Evolutionary conservation across 2,888 invertebrate genomes (phyloP), one percentile per base, ranked within the genome.

Genomic region (Tortrix viridana): DNA sequence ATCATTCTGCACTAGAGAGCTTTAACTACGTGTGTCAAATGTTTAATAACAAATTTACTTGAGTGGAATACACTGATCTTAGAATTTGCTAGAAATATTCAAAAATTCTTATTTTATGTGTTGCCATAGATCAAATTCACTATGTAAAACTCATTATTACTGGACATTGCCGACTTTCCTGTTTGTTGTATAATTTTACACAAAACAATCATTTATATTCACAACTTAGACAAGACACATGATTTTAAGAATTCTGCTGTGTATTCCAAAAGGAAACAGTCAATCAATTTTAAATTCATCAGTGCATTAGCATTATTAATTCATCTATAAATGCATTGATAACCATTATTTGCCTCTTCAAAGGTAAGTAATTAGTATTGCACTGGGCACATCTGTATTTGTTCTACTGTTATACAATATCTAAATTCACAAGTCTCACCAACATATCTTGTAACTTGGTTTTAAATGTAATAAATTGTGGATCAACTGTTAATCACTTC

Each of bases 1-100:
- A 62, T 50, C 55, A 43, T 7, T 23, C 41, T 53, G n/a, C 37
- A 12, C 12, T 53, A 41, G 53, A 53, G 41, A 41, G 38, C 52
- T 20, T 44, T 19, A 9, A 20, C 37, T 50, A 16, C 7, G 38
- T 52, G 50, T n/a, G 37, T 14, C n/a, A n/a, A n/a, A n/a, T n/a
- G n/a, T n/a, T n/a, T n/a, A n/a, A 6, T 46, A 9, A 20, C 20
- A 32, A n/a, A 46, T 32, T 46, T 18, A 26, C 44, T 44, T 32
- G 20, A 22, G 9, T 23, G 26, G 43, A 18, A 20, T n/a, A 9
- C 26, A n/a, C 19, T 26, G 38, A 38, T n/a, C 12, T 2, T 38
- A 38, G 12, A 38, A 38, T 5, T n/a, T 38, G 12, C 38, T 12
- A n/a, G n/a, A 38, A 38, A 14, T n/a, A 38, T n/a, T 38, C 5